phyloP scores from a whole-genome alignment of 2,888 invertebrate species.

The Ctena decussata region DNA sequence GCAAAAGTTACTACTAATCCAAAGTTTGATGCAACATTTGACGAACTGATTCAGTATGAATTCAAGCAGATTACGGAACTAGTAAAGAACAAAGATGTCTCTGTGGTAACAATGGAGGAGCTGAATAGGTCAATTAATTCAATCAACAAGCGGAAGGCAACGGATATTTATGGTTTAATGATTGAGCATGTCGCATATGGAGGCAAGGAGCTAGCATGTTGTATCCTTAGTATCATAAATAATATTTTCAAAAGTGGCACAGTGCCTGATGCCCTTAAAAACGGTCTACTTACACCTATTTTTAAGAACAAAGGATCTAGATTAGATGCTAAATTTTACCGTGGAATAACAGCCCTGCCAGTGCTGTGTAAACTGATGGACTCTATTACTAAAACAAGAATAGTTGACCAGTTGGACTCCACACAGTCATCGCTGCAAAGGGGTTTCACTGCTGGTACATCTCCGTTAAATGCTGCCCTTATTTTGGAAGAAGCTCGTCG shows the following conservation, averaged over 20 bases:
- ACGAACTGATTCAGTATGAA: not conserved
- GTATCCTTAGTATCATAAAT: not conserved
- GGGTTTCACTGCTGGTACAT: not conserved
- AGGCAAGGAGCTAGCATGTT: not conserved
- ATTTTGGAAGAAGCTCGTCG: no score
- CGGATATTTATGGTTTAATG: not conserved
- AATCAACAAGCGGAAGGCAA: not conserved
- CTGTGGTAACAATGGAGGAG: not conserved
- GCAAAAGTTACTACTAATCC: not conserved
- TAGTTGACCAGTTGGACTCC: not conserved
- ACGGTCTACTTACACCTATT: not conserved
- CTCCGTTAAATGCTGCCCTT: not conserved
- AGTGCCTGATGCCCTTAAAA: not conserved
- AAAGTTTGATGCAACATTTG: not conserved
- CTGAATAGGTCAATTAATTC: not conserved
- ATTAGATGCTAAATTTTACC: not conserved
- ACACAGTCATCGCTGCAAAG: not conserved
- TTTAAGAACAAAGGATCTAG: not conserved
- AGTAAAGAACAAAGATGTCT: not conserved
- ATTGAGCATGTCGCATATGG: not conserved
- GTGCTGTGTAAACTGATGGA: not conserved
- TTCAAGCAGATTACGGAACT: not conserved
- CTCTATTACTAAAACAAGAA: not conserved
- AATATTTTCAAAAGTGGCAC: not conserved
- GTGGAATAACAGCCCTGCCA: slow-evolving; percentile 3